Evolutionary conservation across 2,797 vertebrate species (phyloP).

Genomic region (Acestrorhynchus altus): DNA sequence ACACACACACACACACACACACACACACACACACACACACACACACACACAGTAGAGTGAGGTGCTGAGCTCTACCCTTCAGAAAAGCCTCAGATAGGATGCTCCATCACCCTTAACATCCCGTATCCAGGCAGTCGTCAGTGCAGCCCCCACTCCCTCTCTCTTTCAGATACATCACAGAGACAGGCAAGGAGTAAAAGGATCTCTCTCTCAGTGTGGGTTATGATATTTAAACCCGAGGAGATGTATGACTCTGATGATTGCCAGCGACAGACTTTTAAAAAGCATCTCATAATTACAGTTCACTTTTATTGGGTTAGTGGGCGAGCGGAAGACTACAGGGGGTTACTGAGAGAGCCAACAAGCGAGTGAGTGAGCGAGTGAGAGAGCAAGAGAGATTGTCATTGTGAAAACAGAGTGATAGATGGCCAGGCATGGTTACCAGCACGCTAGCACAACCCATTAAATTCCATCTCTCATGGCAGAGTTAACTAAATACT

Average conservation of each 20-base stretch:
- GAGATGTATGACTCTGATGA: conserved; percentile 56
- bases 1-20: neutral
- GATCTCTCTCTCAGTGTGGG: neutral
- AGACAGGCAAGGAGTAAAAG: conserved; percentile 3
- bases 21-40: neutral
- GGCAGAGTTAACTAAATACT: conserved; percentile 19
- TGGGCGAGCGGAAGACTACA: neutral
- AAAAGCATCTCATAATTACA: conserved; percentile 62
- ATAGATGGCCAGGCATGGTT: conserved; percentile 50
- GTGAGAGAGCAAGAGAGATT: conserved; percentile 16
- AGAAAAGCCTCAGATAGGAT: neutral
- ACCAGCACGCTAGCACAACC: conserved; percentile 36
- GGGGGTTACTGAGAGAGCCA: conserved; percentile 32
- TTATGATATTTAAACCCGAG: conserved; percentile 47
- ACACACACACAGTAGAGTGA: neutral
- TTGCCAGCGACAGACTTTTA: conserved; percentile 56
- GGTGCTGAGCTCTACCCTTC: neutral
- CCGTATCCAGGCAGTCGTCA: neutral
- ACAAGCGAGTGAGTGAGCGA: too few species aligned
- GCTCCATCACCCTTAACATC: conserved; percentile 11
- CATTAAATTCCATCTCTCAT: conserved; percentile 44
- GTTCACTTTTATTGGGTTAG: conserved; percentile 60
- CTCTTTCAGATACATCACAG: neutral
- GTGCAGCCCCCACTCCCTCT: neutral
- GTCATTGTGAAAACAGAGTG: conserved; percentile 52